Percentiles rank a stretch among this genome's conserved stretches.
phyloP scores from a whole-genome alignment of 2,888 invertebrate genomes.

The Pardosa pseudoannulata region DNA sequence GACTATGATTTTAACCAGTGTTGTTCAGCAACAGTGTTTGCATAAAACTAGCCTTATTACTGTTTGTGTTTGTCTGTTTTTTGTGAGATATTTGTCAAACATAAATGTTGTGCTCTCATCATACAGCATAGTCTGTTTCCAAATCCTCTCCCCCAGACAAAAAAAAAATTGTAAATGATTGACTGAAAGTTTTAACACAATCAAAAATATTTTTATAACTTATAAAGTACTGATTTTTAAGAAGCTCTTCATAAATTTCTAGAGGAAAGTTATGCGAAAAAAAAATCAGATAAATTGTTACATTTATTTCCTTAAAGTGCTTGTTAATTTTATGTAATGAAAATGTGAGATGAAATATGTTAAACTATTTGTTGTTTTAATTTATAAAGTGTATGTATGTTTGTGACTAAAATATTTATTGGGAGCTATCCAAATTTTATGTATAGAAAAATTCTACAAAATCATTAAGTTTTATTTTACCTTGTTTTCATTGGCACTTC shows the following conservation, averaged over 20 bases:
- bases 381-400: background rate
- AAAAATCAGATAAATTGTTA: no score
- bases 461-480: no score
- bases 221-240: background rate
- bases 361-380: background rate
- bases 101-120: background rate
- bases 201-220: constrained; percentile 10
- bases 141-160: no score
- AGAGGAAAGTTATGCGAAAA: background rate
- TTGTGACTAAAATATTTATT: no score
- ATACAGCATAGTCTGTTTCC: background rate
- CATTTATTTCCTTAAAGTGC: background rate
- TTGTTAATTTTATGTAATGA: no score
- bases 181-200: background rate
- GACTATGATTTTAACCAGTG: background rate
- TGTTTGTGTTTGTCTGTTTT: constrained; percentile 1
- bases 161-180: background rate
- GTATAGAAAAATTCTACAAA: no score
- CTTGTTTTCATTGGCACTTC: no score
- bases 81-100: background rate
- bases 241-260: background rate
- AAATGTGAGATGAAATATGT: no score
- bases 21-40: background rate
- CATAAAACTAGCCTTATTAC: background rate
- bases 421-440: no score